These are phyloP conservation scores for Ifrita kowaldi DNA, from an alignment of 2,113 vertebrate genomes.

Conservation along the genomic window DNA sequence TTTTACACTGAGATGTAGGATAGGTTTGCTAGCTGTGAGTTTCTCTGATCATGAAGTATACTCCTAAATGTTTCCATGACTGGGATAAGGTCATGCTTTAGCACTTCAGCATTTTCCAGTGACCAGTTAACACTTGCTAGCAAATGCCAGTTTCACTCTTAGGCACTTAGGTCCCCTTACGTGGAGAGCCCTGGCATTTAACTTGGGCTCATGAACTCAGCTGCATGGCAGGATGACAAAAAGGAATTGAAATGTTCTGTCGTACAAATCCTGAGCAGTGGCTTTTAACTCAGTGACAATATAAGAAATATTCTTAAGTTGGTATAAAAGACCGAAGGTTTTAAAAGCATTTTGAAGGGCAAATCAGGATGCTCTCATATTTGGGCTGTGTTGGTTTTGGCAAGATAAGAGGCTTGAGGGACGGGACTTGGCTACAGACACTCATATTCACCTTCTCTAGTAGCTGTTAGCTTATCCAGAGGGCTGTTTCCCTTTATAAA, in stretches of 20 bases:
- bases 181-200: background rate
- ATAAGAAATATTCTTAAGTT: background rate
- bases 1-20: background rate
- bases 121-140: background rate
- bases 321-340: background rate
- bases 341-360: background rate
- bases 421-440: background rate
- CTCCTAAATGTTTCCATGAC: background rate
- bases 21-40: background rate
- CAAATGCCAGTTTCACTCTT: background rate
- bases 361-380: background rate
- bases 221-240: background rate
- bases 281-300: background rate
- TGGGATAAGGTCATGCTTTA: background rate
- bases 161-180: background rate
- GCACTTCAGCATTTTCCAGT: background rate
- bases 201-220: background rate
- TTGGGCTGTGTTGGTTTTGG: background rate
- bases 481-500: constrained; percentile 15
- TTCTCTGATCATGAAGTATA: background rate
- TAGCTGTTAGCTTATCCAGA: background rate
- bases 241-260: background rate
- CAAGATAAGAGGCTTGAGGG: background rate
- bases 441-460: background rate
- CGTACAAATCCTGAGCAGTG: background rate